Conservation (phyloP, 1,140 invertebrate genomes). For the Penaeus indicus region DNA sequence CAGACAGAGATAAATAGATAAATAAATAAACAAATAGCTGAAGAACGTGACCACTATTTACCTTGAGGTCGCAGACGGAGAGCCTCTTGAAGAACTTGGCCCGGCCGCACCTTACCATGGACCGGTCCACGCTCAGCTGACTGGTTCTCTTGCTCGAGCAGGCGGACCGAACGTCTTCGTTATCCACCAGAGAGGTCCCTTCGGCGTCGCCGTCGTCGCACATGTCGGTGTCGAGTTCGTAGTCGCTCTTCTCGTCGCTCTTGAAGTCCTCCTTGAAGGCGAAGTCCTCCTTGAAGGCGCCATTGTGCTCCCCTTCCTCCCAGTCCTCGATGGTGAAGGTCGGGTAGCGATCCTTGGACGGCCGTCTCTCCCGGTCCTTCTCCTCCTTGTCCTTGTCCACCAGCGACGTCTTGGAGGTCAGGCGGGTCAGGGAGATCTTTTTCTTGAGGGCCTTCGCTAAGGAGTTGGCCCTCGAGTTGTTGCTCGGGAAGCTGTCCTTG, state of each 20-base stretch:
- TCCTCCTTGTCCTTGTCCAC: slow-evolving; percentile 31
- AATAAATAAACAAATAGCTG: neutral
- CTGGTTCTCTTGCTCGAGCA: slow-evolving; percentile 45
- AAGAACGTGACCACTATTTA: slow-evolving; percentile 6
- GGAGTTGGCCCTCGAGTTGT: slow-evolving; percentile 51
- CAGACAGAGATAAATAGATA: too few species aligned
- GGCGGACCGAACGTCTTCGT: slow-evolving; percentile 58
- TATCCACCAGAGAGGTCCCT: slow-evolving; percentile 45
- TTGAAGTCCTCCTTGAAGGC: slow-evolving; percentile 32
- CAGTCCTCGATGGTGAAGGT: slow-evolving; percentile 63
- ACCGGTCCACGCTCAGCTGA: slow-evolving; percentile 59
- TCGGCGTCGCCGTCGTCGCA: slow-evolving; percentile 50
- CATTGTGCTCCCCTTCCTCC: slow-evolving; percentile 52
- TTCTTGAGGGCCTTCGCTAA: slow-evolving; percentile 60
- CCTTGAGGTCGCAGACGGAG: slow-evolving; percentile 63
- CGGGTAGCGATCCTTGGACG: slow-evolving; percentile 42
- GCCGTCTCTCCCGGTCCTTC: slow-evolving; percentile 33
- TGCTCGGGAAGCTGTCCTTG: slow-evolving; percentile 52
- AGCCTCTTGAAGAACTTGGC: slow-evolving; percentile 64
- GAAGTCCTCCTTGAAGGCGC: slow-evolving; percentile 49
- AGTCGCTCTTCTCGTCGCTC: slow-evolving; percentile 46
- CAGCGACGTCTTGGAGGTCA: slow-evolving; percentile 44
- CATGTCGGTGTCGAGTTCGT: slow-evolving; percentile 42
- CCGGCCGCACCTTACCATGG: slow-evolving; percentile 58
- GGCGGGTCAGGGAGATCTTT: slow-evolving; percentile 53